Evolutionary conservation across 2,113 vertebrate genomes (phyloP).

Genomic region (Austrofundulus limnaeus): DNA sequence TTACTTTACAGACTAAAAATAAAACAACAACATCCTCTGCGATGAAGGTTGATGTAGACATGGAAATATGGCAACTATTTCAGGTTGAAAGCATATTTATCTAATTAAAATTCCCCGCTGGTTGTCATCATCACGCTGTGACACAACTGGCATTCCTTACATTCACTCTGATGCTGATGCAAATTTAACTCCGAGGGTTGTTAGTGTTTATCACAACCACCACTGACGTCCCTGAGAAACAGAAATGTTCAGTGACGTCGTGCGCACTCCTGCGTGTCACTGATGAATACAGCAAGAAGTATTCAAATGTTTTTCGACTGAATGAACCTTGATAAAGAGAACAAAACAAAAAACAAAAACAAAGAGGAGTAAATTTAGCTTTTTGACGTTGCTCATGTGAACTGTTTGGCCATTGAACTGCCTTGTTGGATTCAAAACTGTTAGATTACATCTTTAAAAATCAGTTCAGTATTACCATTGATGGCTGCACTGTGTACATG

Average conservation of each 20-base stretch:
- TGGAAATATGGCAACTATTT: slow-evolving; percentile 47
- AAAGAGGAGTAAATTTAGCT: no score
- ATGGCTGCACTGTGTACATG: no score
- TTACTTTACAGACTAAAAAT: neutral
- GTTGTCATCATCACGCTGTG: slow-evolving; percentile 35
- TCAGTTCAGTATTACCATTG: no score
- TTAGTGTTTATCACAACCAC: neutral
- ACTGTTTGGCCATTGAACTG: no score
- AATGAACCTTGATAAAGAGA: no score
- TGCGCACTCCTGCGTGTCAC: neutral
- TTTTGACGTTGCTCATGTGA: no score
- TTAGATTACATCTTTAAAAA: no score
- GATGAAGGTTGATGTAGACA: slow-evolving; percentile 4
- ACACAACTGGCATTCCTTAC: slow-evolving; percentile 44
- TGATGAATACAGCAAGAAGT: neutral
- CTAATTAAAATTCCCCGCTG: slow-evolving; percentile 46
- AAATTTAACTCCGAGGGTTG: slow-evolving; percentile 25
- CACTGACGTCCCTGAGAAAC: slow-evolving; percentile 4
- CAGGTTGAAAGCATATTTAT: slow-evolving; percentile 26
- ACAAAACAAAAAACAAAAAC: no score
- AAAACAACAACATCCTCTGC: neutral
- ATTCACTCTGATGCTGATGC: slow-evolving; percentile 35
- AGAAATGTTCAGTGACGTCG: slow-evolving; percentile 29
- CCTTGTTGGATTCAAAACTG: no score
- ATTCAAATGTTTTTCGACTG: neutral